Evolutionary conservation across 2,797 vertebrate species (phyloP), one percentile per base, ranked within the genome.

Genomic region (Lerista edwardsae): DNA sequence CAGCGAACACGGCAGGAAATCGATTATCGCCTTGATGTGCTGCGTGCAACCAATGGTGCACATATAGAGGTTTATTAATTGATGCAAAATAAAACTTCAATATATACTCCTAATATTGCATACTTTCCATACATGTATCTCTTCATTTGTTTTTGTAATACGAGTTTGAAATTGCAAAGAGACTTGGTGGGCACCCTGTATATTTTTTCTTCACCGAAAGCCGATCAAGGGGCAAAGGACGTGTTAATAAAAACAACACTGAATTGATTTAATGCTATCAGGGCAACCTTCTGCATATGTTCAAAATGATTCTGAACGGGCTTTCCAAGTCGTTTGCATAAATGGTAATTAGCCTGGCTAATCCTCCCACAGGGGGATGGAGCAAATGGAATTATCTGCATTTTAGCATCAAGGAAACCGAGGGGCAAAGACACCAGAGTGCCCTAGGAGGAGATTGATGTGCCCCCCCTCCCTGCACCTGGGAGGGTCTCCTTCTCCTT

Each of bases 241-340:
- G 17, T 7, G 21, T 7, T 31, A 10, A 51, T 25, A n/a, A 14
- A 36, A 74, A 29, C 25, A 4, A 0, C 19, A 69, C 79, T 68
- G 59, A 77, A 79, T 86, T 82, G 85, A 84, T 7, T 11, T 44
- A 23, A 0, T 85, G 76, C 84, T 80, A 71, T 80, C 82, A 80
- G 83, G 83, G 86, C 87, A 86, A n/a, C n/a, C n/a, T 81, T 83
- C 74, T 80, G 11, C 75, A 62, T 84, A 61, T 72, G 74, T 31
- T 75, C n/a, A 9, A n/a, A 10, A 17, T 29, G 71, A 17, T 71
- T 19, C n/a, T 1, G 39, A 76, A 80, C 72, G 61, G 67, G 82
- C 86, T 79, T 80, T 78, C 84, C 89, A 83, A 73, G 82, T 29
- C n/a, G 78, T 90, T 91, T 89, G 71, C 84, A 87, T 89, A 57